Conservation (phyloP, 2,797 vertebrate genomes). For the Sebastes diploproa region DNA sequence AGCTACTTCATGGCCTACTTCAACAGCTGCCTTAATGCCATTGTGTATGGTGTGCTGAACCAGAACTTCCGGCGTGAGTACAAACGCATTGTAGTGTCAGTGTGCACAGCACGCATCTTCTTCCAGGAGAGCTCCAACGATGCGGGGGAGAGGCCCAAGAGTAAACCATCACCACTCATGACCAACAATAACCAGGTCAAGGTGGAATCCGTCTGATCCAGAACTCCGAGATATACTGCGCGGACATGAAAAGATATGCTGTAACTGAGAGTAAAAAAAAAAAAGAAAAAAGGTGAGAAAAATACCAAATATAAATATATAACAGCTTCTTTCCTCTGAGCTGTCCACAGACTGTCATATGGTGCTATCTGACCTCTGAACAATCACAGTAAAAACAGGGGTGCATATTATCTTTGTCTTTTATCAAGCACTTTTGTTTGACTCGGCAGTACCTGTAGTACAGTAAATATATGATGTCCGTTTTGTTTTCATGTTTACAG, state of each 20-base stretch:
- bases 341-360: constrained; percentile 51
- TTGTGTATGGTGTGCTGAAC: constrained; percentile 96
- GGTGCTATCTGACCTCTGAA: constrained; percentile 77
- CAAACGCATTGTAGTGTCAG: constrained; percentile 89
- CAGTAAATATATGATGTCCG: constrained; percentile 69
- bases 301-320: constrained; percentile 69
- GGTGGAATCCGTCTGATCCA: constrained; percentile 90
- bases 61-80: constrained; percentile 98
- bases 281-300: constrained; percentile 19
- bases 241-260: not conserved
- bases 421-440: constrained; percentile 72
- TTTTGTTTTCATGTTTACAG: constrained; percentile 80
- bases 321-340: constrained; percentile 55
- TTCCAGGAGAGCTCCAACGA: constrained; percentile 93
- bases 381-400: constrained; percentile 71
- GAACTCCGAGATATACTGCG: not conserved
- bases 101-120: constrained; percentile 90
- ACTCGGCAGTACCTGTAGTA: constrained; percentile 70
- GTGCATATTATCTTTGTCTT: constrained; percentile 62
- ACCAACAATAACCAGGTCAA: constrained; percentile 93
- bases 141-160: constrained; percentile 87
- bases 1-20: constrained; percentile 99
- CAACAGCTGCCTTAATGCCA: constrained; percentile 99
- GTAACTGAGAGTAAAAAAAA: not conserved
- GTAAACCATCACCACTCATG: constrained; percentile 90